Percentiles rank a stretch among this genome's conserved stretches.
These are phyloP conservation scores for Amphiura filiformis DNA, from an alignment of 35 echinoderm and acorn worm genomes.

Conservation along the genomic window DNA sequence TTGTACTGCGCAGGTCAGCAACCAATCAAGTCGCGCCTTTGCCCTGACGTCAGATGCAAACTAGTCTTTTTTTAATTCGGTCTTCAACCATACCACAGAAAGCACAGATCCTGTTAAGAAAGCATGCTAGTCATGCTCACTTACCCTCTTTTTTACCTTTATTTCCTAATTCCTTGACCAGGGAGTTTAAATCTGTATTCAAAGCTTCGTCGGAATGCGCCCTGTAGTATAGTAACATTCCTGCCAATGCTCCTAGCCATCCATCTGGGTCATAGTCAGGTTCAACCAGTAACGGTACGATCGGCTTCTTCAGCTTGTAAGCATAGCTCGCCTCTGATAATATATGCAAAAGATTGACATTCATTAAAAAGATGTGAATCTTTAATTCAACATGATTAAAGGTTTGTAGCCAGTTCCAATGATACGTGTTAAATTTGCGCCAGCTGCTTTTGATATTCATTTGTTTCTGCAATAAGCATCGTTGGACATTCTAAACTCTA, in stretches of 20 bases:
- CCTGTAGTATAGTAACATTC: slow-evolving; percentile 77
- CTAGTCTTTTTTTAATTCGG: too few species aligned
- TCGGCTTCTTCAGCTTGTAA: slow-evolving; percentile 82
- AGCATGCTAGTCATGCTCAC: background rate
- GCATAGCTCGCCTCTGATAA: slow-evolving; percentile 96
- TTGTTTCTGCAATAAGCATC: too few species aligned
- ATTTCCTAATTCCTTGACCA: slow-evolving; percentile 53
- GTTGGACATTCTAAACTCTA: too few species aligned
- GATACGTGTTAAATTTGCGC: background rate
- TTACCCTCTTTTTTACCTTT: slow-evolving; percentile 34
- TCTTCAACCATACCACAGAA: background rate
- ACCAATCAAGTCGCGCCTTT: too few species aligned
- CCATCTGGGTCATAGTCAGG: slow-evolving; percentile 66
- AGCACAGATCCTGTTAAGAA: background rate
- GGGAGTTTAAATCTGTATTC: slow-evolving; percentile 8
- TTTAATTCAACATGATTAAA: background rate
- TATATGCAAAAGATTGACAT: background rate
- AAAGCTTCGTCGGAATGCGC: slow-evolving; percentile 28
- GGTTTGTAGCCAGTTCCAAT: background rate
- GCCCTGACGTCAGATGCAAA: too few species aligned
- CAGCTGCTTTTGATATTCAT: background rate
- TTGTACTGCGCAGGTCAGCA: too few species aligned
- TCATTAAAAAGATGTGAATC: background rate
- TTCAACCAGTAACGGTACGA: slow-evolving; percentile 87
- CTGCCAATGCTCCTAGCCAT: slow-evolving; percentile 89